phyloP scores from a whole-genome alignment of 1,140 invertebrate species.

The Armadillidium nasatum region DNA sequence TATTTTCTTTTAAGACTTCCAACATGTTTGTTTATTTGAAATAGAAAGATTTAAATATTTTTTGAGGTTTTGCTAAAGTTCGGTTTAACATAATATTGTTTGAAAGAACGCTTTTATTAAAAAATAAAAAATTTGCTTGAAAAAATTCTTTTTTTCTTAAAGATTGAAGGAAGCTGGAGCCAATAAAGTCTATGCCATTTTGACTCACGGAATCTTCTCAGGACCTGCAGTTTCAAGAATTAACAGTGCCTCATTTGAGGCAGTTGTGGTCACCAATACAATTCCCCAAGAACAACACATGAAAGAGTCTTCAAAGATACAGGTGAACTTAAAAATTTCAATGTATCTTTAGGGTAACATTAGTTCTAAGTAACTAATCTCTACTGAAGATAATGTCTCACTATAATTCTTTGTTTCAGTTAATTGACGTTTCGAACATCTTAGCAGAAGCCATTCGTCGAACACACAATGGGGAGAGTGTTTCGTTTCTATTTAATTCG shows the following conservation, averaged over 20 bases:
- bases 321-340: slow-evolving; percentile 59
- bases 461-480: slow-evolving; percentile 43
- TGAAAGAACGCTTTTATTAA: too few species aligned
- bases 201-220: slow-evolving; percentile 97
- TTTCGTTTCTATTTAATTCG: slow-evolving; percentile 44
- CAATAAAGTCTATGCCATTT: slow-evolving; percentile 92
- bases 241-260: slow-evolving; percentile 92
- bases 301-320: slow-evolving; percentile 90
- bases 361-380: too few species aligned
- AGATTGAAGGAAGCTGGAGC: slow-evolving; percentile 91
- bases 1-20: background rate
- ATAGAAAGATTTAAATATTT: too few species aligned
- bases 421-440: slow-evolving; percentile 44
- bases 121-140: slow-evolving; percentile 24
- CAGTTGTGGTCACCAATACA: slow-evolving; percentile 99
- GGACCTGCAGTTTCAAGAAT: slow-evolving; percentile 93
- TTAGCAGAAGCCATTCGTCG: slow-evolving; percentile 41
- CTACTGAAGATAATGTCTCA: too few species aligned
- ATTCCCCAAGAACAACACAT: slow-evolving; percentile 92
- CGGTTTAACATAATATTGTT: too few species aligned
- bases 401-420: slow-evolving; percentile 26
- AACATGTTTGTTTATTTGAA: background rate
- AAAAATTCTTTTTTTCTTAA: slow-evolving; percentile 40
- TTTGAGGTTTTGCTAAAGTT: too few species aligned
- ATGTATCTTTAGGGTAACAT: too few species aligned